Evolutionary conservation across 2,888 invertebrate species (phyloP).

Genomic region (Pristionchus entomophagus): DNA sequence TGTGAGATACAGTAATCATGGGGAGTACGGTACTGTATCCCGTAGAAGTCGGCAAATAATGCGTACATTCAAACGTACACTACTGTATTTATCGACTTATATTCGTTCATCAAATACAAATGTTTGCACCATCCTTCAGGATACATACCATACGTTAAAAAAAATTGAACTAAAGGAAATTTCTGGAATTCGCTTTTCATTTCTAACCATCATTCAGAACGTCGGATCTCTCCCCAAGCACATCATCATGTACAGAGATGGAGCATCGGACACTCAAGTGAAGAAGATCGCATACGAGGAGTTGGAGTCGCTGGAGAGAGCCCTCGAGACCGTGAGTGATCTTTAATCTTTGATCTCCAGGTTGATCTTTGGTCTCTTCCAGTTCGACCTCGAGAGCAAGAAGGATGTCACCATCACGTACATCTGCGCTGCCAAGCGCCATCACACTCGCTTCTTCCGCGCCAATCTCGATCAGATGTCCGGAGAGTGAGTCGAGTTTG

Average conservation of each 20-base stretch:
- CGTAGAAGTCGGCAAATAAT: no score
- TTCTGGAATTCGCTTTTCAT: no score
- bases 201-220: slow-evolving; percentile 22
- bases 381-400: slow-evolving; percentile 45
- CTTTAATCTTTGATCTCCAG: background rate
- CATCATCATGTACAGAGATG: slow-evolving; percentile 69
- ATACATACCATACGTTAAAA: no score
- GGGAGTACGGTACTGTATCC: background rate
- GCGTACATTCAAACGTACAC: no score
- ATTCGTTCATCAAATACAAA: background rate
- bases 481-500: background rate
- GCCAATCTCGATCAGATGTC: background rate
- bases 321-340: slow-evolving; percentile 49
- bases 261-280: slow-evolving; percentile 68
- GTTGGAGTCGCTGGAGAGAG: slow-evolving; percentile 54
- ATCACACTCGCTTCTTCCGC: slow-evolving; percentile 65
- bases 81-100: no score
- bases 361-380: background rate
- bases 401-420: slow-evolving; percentile 63
- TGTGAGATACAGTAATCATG: no score
- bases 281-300: slow-evolving; percentile 58
- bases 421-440: slow-evolving; percentile 70
- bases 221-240: slow-evolving; percentile 54
- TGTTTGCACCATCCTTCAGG: no score
- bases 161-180: no score